phyloP scores from a whole-genome alignment of 2,888 invertebrate species.

The Acanthococcus lagerstroemiae region DNA sequence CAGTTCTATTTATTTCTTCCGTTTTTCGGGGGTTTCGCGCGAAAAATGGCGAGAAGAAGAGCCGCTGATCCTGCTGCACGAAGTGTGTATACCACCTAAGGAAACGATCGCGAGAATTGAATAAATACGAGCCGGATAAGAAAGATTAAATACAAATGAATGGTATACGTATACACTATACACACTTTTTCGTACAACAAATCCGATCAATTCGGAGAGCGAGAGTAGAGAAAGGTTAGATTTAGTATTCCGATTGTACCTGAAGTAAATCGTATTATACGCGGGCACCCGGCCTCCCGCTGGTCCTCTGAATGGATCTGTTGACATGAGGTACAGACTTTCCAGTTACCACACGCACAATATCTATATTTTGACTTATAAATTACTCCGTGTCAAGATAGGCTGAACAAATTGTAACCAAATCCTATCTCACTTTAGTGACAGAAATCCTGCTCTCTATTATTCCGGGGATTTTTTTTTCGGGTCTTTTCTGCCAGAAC shows the following conservation, averaged over 20 bases:
- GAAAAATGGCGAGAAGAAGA: not conserved
- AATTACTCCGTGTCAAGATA: slow-evolving; percentile 25
- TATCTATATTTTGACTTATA: slow-evolving; percentile 23
- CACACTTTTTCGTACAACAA: slow-evolving; percentile 20
- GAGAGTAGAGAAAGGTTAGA: slow-evolving; percentile 1
- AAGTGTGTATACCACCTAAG: slow-evolving; percentile 6
- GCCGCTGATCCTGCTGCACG: no score
- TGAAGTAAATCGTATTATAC: slow-evolving; percentile 23
- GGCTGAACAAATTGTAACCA: slow-evolving; percentile 26
- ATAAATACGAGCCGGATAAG: slow-evolving; percentile 17
- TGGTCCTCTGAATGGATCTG: slow-evolving; percentile 17
- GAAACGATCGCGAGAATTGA: no score
- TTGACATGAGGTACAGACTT: slow-evolving; percentile 26
- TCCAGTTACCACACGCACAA: slow-evolving; percentile 24
- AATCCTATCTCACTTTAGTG: slow-evolving; percentile 24
- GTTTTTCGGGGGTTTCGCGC: slow-evolving; percentile 9
- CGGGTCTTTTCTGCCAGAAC: no score
- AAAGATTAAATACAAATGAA: slow-evolving; percentile 17
- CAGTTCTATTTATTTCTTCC: slow-evolving; percentile 16
- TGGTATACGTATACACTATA: slow-evolving; percentile 7
- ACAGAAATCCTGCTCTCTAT: slow-evolving; percentile 6
- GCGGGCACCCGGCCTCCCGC: slow-evolving; percentile 8
- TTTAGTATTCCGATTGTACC: slow-evolving; percentile 17
- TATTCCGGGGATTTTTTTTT: slow-evolving; percentile 5
- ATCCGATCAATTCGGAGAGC: slow-evolving; percentile 14